Evolutionary conservation across 2,888 invertebrate genomes (phyloP), one percentile per base, ranked within the genome.

Genomic region (Camponotus fellah): DNA sequence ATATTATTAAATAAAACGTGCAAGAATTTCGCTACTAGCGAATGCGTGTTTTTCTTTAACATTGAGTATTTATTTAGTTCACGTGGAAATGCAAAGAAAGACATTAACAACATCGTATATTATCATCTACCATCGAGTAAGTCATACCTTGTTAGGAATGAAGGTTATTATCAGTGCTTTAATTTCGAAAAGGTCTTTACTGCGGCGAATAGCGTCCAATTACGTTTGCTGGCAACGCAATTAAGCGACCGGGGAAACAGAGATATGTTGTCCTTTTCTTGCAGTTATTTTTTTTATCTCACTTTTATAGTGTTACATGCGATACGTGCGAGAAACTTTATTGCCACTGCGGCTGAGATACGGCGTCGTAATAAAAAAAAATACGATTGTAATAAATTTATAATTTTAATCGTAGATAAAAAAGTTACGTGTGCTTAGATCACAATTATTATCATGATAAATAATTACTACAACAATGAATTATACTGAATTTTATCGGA

Each of bases 51-150:
- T 83, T 64, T 32, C 37, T 58, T 60, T 69, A 79, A 46, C 21
- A 43, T 32, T 43, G 32, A 12, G 21, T 49, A 80, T 79, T 75
- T 66, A 85, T 82, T 81, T 69, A 34, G n/a, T 60, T 12, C 32
- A n/a, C 12, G n/a, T 43, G 56, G n/a, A 56, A 58, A 72, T 40
- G 49, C 37, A 53, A 79, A 66, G 37, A n/a, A 75, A 64, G 72
- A 65, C 43, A 56, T 85, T 85, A 84, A 79, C 69, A 65, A 26
- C 75, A n/a, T 43, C 80, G 60, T 58, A 40, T 9, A n/a, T 83
- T 77, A 81, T 80, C 58, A 82, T 83, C 64, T 65, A 76, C 49
- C 58, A 56, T 26, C 40, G 34, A 53, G 53, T 53, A 58, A 49
- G 66, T 66, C 26, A 64, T 46, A 46, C 26, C 60, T 60, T 64